phyloP scores from a whole-genome alignment of 2,888 invertebrate species.

The Terebella lapidaria region DNA sequence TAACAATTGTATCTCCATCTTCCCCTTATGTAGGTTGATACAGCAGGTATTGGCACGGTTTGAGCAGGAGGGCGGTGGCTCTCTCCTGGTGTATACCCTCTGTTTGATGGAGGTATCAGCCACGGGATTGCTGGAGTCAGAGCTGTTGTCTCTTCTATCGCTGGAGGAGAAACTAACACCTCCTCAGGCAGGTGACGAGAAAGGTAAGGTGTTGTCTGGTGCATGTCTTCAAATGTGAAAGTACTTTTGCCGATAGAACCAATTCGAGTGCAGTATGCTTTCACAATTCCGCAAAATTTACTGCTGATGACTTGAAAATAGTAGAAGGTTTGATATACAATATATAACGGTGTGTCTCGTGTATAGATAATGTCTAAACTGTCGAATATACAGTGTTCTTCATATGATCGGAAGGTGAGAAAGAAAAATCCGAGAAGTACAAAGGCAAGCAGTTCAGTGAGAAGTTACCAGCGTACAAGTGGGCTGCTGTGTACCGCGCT shows the following conservation, averaged over 20 bases:
- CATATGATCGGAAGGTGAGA: constrained; percentile 16
- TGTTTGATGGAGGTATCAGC: constrained; percentile 48
- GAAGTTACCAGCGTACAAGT: constrained; percentile 38
- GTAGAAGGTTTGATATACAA: too few species aligned
- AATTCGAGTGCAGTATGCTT: too few species aligned
- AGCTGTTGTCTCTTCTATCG: constrained; percentile 23
- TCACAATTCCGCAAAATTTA: too few species aligned
- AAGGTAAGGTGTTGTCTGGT: too few species aligned
- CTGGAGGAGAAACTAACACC: background rate
- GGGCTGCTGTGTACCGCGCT: constrained; percentile 39
- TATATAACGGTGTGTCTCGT: too few species aligned
- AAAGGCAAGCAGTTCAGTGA: background rate
- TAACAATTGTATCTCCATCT: too few species aligned
- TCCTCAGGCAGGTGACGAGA: background rate
- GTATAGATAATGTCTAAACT: too few species aligned
- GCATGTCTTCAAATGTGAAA: too few species aligned
- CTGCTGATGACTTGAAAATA: too few species aligned
- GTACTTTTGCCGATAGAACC: too few species aligned
- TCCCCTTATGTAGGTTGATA: constrained; percentile 34
- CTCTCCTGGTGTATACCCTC: constrained; percentile 42
- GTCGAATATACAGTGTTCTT: too few species aligned
- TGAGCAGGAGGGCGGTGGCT: constrained; percentile 38
- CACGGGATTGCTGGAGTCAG: constrained; percentile 45
- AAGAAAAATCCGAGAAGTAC: constrained; percentile 19
- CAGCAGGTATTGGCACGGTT: constrained; percentile 39